Evolutionary conservation across 2,113 vertebrate genomes (phyloP).

Genomic region (Leuciscus idus): DNA sequence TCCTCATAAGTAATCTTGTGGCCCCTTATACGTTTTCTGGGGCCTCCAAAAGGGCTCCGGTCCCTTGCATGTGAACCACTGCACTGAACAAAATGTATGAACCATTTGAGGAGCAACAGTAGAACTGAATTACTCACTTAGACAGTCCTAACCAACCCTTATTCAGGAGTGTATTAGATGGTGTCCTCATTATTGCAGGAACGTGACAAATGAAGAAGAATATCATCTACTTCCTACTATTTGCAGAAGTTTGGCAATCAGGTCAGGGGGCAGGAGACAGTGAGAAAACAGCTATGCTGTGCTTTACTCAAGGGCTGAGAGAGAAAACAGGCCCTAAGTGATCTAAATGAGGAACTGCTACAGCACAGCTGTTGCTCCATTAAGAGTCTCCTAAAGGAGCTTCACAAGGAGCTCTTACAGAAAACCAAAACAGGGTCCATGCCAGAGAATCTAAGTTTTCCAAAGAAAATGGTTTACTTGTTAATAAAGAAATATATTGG

Average conservation of each 20-base stretch:
- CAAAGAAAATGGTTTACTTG: constrained; percentile 16
- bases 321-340: constrained; percentile 63
- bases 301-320: not conserved
- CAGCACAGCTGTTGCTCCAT: constrained; percentile 76
- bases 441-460: constrained; percentile 57
- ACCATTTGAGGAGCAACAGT: not conserved
- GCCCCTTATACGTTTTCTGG: not conserved
- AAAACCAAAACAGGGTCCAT: constrained; percentile 53
- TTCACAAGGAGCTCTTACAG: constrained; percentile 60
- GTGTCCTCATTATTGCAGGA: constrained; percentile 11
- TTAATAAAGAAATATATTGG: constrained; percentile 13
- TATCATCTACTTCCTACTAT: constrained; percentile 68
- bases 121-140: not conserved
- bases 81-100: not conserved
- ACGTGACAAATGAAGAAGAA: constrained; percentile 53
- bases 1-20: not conserved
- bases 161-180: constrained; percentile 3
- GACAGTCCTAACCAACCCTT: not conserved
- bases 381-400: constrained; percentile 68
- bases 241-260: constrained; percentile 72
- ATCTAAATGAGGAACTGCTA: constrained; percentile 75
- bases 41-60: not conserved
- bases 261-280: constrained; percentile 64
- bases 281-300: constrained; percentile 46
- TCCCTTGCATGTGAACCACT: not conserved